phyloP scores from a whole-genome alignment of 2,888 invertebrate species.

The Chrysotoxum bicinctum region DNA sequence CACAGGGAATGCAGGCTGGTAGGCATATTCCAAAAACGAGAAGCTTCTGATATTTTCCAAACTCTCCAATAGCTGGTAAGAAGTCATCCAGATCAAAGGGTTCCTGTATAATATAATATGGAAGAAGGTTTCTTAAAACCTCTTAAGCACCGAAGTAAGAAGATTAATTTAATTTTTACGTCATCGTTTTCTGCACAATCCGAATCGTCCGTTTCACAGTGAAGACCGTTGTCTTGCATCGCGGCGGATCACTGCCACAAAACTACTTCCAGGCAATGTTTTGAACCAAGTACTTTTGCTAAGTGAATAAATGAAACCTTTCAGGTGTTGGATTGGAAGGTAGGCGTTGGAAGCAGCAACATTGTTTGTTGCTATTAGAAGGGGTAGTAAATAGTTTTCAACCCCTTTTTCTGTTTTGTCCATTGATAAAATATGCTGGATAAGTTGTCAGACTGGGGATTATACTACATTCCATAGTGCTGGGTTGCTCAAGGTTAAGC shows the following conservation, averaged over 20 bases:
- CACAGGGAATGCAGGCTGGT: constrained; percentile 94
- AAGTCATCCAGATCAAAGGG: constrained; percentile 91
- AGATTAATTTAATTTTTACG: constrained; percentile 38
- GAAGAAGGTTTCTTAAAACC: not conserved
- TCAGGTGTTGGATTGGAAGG: constrained; percentile 38
- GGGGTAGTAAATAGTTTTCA: constrained; percentile 16
- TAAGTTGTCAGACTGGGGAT: not conserved
- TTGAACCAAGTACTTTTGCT: constrained; percentile 34
- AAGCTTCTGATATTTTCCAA: constrained; percentile 93
- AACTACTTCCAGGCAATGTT: constrained; percentile 32
- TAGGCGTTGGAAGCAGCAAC: not conserved
- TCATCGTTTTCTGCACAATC: constrained; percentile 67
- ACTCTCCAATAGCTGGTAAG: constrained; percentile 92
- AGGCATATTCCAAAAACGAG: constrained; percentile 93
- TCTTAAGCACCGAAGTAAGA: not conserved
- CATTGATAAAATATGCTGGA: constrained; percentile 38
- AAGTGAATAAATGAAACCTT: constrained; percentile 52
- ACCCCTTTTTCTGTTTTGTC: constrained; percentile 29
- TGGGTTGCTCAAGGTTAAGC: not conserved
- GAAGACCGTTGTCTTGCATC: constrained; percentile 63
- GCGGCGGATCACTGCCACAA: constrained; percentile 50
- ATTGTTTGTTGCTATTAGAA: not conserved
- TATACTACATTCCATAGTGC: constrained; percentile 15
- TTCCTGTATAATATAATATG: constrained; percentile 75
- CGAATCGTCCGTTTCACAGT: constrained; percentile 60